Evolutionary conservation across 2,888 invertebrate genomes (phyloP), one percentile per base, ranked within the genome.

Genomic region (Eupithecia subfuscata): DNA sequence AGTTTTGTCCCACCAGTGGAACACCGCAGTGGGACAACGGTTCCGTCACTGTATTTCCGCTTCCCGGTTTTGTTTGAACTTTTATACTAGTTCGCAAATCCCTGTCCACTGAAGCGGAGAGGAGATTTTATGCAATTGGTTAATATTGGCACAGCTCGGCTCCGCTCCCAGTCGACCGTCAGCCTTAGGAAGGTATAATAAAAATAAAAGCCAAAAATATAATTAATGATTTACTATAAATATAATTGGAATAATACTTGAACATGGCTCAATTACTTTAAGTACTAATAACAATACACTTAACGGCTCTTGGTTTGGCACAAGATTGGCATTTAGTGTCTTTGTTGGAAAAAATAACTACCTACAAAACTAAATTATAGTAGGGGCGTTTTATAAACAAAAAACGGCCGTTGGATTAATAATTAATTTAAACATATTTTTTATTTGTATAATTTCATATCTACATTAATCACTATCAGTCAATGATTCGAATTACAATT

Each of bases 231-330:
- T 85, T 84, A 85, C 82, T 88, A 90, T 88, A 90, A 90, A 91
- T 91, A 91, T 92, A 91, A 86, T 90, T 87, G 85, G 85, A 87
- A 88, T 89, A 89, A 89, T 89, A 90, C 87, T 89, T 81, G 78
- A 77, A 85, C 84, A 87, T 84, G 81, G 84, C 87, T 87, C 86
- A 72, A 60, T 70, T 60, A 69, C 40, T 68, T 37, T 75, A 75
- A 70, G 40, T 75, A 75, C 80, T 84, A 83, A 84, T 83, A 83
- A 73, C 73, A 73, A 68, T 73, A 73, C 52, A 70, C 70, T 9
- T 63, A 37, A 83, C 80, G 73, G 56, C 8, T 37, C 56, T 56
- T 70, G 56, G 45, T 70, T 56, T 70, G 70, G 70, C 70, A 70
- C 40, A 43, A 40, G 14, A 43, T 67, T 67, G 8, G 18, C 34